phyloP scores from a whole-genome alignment of 2,113 vertebrate species.

The Macquaria australasica region DNA sequence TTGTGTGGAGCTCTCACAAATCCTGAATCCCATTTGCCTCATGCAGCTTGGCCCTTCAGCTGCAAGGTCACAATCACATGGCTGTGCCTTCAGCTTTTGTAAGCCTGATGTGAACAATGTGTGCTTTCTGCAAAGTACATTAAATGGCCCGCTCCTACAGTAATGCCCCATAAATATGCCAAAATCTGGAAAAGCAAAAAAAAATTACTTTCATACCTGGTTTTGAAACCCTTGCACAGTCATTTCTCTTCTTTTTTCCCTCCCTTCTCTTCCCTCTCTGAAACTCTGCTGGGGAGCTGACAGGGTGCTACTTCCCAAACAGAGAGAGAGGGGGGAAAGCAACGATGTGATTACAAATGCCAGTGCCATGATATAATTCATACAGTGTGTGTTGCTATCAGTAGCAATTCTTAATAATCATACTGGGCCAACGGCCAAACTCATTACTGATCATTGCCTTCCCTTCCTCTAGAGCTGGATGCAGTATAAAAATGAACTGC shows the following conservation, averaged over 20 bases:
- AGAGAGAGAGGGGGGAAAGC: constrained; percentile 42
- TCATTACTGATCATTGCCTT: constrained; percentile 64
- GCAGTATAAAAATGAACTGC: constrained; percentile 59
- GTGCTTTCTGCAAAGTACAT: constrained; percentile 83
- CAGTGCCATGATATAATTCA: constrained; percentile 62
- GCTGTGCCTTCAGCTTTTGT: constrained; percentile 69
- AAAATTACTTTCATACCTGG: constrained; percentile 76
- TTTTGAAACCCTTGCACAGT: constrained; percentile 63
- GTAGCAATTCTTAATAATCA: constrained; percentile 67
- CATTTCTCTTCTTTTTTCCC: constrained; percentile 57
- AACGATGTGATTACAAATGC: constrained; percentile 71
- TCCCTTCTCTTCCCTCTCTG: constrained; percentile 31
- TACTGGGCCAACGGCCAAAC: constrained; percentile 52
- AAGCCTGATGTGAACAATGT: constrained; percentile 81
- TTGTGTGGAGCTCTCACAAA: constrained; percentile 64
- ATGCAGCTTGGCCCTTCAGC: constrained; percentile 57
- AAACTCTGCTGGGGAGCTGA: constrained; percentile 54
- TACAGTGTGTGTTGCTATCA: constrained; percentile 52
- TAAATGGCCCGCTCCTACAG: constrained; percentile 73
- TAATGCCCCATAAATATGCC: constrained; percentile 83
- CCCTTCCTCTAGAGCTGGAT: constrained; percentile 22
- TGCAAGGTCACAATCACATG: constrained; percentile 70
- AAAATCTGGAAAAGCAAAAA: constrained; percentile 73
- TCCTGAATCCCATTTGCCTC: constrained; percentile 56
- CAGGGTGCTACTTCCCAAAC: constrained; percentile 71